Conservation (phyloP, 2,113 vertebrate species). For the Solenodon paradoxus region DNA sequence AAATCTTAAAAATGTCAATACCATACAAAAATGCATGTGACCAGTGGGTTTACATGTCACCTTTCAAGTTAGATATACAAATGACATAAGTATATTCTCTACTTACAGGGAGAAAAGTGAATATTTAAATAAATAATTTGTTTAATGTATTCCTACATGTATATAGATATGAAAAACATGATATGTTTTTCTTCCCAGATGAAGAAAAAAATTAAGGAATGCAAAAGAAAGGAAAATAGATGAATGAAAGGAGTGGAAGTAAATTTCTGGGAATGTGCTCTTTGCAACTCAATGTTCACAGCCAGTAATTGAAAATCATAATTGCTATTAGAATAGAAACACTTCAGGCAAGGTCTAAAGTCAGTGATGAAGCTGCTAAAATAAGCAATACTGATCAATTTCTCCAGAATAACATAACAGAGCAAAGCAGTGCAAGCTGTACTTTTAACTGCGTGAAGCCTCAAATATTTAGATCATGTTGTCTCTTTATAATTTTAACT, state of each 20-base stretch:
- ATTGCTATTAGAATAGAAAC: conserved; percentile 11
- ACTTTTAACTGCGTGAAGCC: not conserved
- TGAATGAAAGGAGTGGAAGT: not conserved
- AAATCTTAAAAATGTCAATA: conserved; percentile 23
- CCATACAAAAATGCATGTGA: not conserved
- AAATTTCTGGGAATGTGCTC: not conserved
- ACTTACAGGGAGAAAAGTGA: not conserved
- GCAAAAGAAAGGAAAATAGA: not conserved
- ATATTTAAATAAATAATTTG: not conserved
- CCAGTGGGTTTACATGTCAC: not conserved
- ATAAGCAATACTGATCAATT: not conserved
- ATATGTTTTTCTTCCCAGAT: not conserved
- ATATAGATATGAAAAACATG: not conserved
- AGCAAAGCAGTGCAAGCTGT: not conserved
- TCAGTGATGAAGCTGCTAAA: not conserved
- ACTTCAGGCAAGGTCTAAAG: not conserved
- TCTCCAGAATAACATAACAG: accelerated
- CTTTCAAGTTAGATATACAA: not conserved
- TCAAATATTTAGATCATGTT: not conserved
- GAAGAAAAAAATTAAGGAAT: not conserved
- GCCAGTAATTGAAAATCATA: not conserved
- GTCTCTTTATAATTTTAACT: not conserved
- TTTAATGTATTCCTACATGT: not conserved
- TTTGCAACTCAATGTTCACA: not conserved
- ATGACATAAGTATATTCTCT: not conserved